Base-by-base conservation (phyloP, 2,113 vertebrate genomes). In the Phylloscopus trochilus region DNA sequence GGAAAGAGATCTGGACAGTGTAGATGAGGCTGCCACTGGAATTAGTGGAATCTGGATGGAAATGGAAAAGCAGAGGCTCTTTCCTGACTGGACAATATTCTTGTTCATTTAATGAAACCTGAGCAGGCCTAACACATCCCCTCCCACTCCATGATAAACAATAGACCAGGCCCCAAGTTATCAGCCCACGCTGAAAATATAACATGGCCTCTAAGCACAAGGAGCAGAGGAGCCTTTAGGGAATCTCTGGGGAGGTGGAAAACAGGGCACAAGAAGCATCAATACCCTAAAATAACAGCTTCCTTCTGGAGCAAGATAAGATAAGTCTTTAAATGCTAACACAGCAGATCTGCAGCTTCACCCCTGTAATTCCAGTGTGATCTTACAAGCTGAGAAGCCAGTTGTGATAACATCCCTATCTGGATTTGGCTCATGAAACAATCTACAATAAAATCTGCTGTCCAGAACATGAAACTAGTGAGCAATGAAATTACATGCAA, bases 221-320 rank as follows among this genome's bases (percentile, higher is more conserved):
- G 60, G 28, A 83, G 86, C 59, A 91, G 86, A 46, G 69, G 37
- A 95, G 76, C 76, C 90, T 93, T 83, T 53, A 72, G 52, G 75
- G 77, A 92, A 72, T 75, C 60, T 82, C 94, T 35, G 37, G 92
- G 86, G 83, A 95, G 93, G 73, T 3, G 4, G 73, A 62, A 89
- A 96, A 87, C 86, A 72, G 60, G 7, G 73, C 53, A 72, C 86
- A 89, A 96, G 73, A 78, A 90, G 41, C 76, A 92, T 60, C 80
- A 92, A 94, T 81, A 78, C 14, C 83, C 86, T 83, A 93, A 95
- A 96, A 94, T 92, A 96, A 94, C 92, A 92, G 83, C 72, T 59
- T 83, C 79, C 79, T 83, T 77, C 83, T 81, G 83, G 18, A 92
- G 62, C 33, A 81, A 93, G 94, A 90, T 96, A 94, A 95, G 91